Evolutionary conservation across 2,113 vertebrate genomes (phyloP).

Genomic region (Halcyon senegalensis): DNA sequence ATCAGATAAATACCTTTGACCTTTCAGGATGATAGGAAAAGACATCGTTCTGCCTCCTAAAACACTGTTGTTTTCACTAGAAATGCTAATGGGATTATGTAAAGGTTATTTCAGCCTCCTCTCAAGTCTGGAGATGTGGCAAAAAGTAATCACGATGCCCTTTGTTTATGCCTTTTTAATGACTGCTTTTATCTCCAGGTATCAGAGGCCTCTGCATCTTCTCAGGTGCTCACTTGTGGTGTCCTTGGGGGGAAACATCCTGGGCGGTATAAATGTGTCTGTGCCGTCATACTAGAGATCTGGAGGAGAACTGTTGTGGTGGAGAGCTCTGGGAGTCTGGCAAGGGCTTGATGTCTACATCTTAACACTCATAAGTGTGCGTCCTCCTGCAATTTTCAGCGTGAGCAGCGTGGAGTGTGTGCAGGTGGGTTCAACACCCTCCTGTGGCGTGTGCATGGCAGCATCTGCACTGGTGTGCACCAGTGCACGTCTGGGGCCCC

Average conservation of each 20-base stretch:
- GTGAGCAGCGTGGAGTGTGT: fast-evolving
- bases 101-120: slow-evolving; percentile 68
- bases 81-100: slow-evolving; percentile 72
- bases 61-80: slow-evolving; percentile 39
- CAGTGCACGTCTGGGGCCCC: neutral
- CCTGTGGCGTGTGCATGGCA: fast-evolving
- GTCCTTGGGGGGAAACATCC: neutral
- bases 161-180: slow-evolving; percentile 67
- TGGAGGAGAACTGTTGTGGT: neutral
- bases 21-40: slow-evolving; percentile 62
- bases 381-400: neutral
- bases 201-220: neutral
- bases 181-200: slow-evolving; percentile 30
- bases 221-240: neutral
- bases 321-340: neutral
- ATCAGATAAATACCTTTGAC: slow-evolving; percentile 70
- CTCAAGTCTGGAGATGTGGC: neutral
- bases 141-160: slow-evolving; percentile 35
- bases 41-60: slow-evolving; percentile 31
- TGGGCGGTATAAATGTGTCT: neutral
- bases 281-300: neutral
- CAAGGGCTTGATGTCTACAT: neutral
- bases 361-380: neutral
- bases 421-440: fast-evolving
- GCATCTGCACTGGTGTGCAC: neutral